Percentiles rank a stretch among this genome's conserved stretches.
Conservation (phyloP, 2,888 invertebrate genomes). For the Caenorhabditis wallacei region DNA sequence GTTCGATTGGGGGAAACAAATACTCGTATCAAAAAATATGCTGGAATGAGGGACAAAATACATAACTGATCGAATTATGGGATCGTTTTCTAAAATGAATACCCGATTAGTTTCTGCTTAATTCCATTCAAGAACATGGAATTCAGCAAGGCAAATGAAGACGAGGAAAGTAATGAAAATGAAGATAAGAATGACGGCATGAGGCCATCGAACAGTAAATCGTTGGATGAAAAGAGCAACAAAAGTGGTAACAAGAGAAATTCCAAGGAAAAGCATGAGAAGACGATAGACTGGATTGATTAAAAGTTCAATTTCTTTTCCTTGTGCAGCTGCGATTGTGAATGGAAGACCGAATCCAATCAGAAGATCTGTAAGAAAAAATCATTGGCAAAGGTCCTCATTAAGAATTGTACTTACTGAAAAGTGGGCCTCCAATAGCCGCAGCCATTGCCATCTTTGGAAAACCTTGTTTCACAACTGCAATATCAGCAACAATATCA, state of each 20-base stretch:
- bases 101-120: slow-evolving; percentile 2
- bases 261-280: slow-evolving; percentile 62
- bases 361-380: slow-evolving; percentile 73
- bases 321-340: slow-evolving; percentile 76
- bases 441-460: slow-evolving; percentile 88
- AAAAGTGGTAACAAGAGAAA: slow-evolving; percentile 66
- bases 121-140: slow-evolving; percentile 69
- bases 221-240: slow-evolving; percentile 64
- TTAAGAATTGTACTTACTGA: slow-evolving; percentile 85
- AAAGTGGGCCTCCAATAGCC: slow-evolving; percentile 88
- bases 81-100: no score
- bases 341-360: slow-evolving; percentile 81
- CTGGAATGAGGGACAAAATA: slow-evolving; percentile 18
- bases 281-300: slow-evolving; percentile 69
- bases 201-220: slow-evolving; percentile 60
- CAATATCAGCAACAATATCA: slow-evolving; percentile 87
- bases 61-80: slow-evolving; percentile 15
- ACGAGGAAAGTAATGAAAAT: slow-evolving; percentile 67
- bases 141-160: slow-evolving; percentile 66
- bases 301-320: slow-evolving; percentile 69
- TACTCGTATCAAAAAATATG: slow-evolving; percentile 46
- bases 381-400: background rate
- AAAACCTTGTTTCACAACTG: slow-evolving; percentile 87
- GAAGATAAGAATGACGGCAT: slow-evolving; percentile 64
- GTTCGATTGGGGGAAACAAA: background rate